Base-by-base conservation (phyloP, 2,113 vertebrate genomes). In the Hystrix cristata region DNA sequence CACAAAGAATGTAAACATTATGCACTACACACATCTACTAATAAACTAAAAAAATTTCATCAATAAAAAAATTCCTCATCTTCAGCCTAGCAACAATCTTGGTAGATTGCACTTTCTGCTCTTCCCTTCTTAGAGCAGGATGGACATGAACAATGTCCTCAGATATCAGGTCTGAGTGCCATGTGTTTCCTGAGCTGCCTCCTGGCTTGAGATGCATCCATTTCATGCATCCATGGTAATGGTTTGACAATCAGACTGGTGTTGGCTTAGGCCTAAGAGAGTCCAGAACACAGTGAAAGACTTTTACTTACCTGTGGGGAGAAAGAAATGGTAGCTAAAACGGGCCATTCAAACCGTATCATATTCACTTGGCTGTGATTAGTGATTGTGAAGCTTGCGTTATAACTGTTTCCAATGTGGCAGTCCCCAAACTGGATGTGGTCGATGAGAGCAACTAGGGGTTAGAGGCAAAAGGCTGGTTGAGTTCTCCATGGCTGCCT, bases 401-500 rank as follows among this genome's bases (percentile, higher is more conserved):
- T 62, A 95, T 99, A 99, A 81, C 81, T 80, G 38, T 15, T 90
- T 89, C 98, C 97, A 0, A 99, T 80, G n/a, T 98, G 98, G 96
- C 99, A 99, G 95, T 99, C 97, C 46, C 99, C 99, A 88, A 99
- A 99, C 71, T 99, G 91, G 85, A 99, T 97, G 92, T 99, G 96
- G 65, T 99, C 98, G 38, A 96, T 95, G 65, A 97, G 97, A 81
- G 97, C 97, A 98, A 98, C 98, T 98, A 94, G 57, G 19, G n/a
- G 95, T 71, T 71, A 97, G 31, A 21, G 98, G n/a, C 83, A 53
- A 87, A 19, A 64, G 78, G 69, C 11, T 64, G 19, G 88, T 29
- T 86, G 83, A 1, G 1, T 25, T 3, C 0, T 6, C 59, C 0
- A 27, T 14, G 4, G 43, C 14, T 19, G 80, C 51, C 53, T 14